These are phyloP conservation scores for Seriola quinqueradiata DNA, from an alignment of 2,113 vertebrate genomes.

Conservation along the genomic window DNA sequence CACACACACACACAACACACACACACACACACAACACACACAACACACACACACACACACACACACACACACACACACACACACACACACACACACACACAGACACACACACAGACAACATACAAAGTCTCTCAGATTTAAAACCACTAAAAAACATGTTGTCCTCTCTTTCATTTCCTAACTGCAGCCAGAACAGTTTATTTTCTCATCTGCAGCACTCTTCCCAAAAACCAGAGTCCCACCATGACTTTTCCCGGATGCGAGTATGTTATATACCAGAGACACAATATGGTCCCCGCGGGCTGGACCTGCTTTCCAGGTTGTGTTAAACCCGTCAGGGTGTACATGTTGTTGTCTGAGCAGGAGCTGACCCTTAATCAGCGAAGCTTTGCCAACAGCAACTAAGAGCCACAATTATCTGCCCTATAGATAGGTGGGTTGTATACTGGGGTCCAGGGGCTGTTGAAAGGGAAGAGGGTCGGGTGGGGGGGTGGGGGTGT, in stretches of 20 bases:
- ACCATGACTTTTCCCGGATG: slow-evolving; percentile 46
- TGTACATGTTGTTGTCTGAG: slow-evolving; percentile 58
- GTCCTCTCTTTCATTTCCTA: slow-evolving; percentile 7
- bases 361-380: slow-evolving; percentile 69
- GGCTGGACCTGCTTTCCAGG: slow-evolving; percentile 49
- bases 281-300: slow-evolving; percentile 21
- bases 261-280: slow-evolving; percentile 41
- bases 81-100: too few relatives aligned
- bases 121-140: neutral
- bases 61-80: too few relatives aligned
- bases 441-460: slow-evolving; percentile 43
- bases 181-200: slow-evolving; percentile 11
- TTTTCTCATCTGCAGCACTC: slow-evolving; percentile 24
- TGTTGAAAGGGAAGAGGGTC: slow-evolving; percentile 71
- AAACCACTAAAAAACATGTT: neutral
- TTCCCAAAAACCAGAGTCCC: slow-evolving; percentile 39
- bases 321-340: slow-evolving; percentile 45
- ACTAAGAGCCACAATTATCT: slow-evolving; percentile 74
- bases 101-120: neutral
- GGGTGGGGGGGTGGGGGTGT: slow-evolving; percentile 24
- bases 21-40: too few relatives aligned
- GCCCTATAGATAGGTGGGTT: slow-evolving; percentile 70
- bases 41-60: neutral
- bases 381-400: slow-evolving; percentile 63
- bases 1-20: neutral